Evolutionary conservation across 1,140 invertebrate species (phyloP).

Genomic region (Pygmarrhopalites habei): DNA sequence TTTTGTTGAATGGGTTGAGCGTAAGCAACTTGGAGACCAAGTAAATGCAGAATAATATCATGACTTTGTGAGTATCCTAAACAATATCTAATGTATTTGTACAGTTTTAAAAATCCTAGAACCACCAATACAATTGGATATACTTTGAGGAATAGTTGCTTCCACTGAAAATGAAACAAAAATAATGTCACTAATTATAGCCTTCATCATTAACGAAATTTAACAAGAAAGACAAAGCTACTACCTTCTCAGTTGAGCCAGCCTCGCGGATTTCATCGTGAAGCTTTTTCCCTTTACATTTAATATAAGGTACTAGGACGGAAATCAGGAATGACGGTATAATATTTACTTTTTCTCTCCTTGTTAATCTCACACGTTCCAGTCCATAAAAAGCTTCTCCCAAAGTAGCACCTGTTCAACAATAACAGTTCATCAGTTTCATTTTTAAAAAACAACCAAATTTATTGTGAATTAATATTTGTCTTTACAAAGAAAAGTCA

Average conservation of each 20-base stretch:
- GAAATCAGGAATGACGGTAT: constrained; percentile 12
- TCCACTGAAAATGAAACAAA: background rate
- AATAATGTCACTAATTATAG: background rate
- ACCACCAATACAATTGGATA: constrained; percentile 4
- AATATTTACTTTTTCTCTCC: background rate
- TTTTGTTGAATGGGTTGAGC: constrained; percentile 4
- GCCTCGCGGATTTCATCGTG: background rate
- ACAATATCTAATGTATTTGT: constrained; percentile 7
- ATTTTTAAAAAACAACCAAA: background rate
- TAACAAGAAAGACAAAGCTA: no score
- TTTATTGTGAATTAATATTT: background rate
- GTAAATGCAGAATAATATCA: constrained; percentile 16
- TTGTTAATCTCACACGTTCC: background rate
- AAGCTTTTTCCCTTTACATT: background rate
- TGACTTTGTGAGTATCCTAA: constrained; percentile 21
- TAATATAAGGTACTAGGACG: constrained; percentile 21
- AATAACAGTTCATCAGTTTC: background rate
- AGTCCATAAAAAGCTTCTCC: constrained; percentile 33
- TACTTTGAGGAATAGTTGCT: background rate
- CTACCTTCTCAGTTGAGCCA: background rate
- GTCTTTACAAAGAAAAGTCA: background rate
- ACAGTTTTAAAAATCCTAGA: background rate
- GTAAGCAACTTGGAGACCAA: constrained; percentile 22
- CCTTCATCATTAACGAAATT: no score
- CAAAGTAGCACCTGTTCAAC: constrained; percentile 24